phyloP scores from a whole-genome alignment of 2,113 vertebrate genomes.

The Octodon degus region DNA sequence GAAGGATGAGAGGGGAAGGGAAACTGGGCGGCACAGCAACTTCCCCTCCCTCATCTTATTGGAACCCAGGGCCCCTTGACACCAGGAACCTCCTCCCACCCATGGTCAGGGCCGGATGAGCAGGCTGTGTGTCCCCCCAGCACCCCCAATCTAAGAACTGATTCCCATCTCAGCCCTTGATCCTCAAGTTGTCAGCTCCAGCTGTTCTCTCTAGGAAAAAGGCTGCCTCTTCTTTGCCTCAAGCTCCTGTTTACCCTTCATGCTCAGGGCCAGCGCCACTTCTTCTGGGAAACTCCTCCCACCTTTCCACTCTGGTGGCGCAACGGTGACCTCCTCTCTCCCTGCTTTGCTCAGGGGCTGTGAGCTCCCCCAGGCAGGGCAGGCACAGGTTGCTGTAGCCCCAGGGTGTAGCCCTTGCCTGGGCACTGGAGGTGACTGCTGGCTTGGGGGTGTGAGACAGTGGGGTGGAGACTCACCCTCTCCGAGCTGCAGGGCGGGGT shows the following conservation, averaged over 20 bases:
- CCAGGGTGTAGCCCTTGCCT: not conserved
- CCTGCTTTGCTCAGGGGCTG: not conserved
- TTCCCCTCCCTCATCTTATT: not conserved
- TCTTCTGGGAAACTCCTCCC: conserved; percentile 36
- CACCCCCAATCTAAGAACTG: not conserved
- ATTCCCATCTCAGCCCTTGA: not conserved
- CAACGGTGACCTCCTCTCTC: not conserved
- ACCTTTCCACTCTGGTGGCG: not conserved
- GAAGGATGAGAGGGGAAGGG: conserved; percentile 67
- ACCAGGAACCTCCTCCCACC: not conserved
- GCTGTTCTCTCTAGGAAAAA: not conserved
- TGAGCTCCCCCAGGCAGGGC: not conserved
- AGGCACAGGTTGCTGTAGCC: not conserved
- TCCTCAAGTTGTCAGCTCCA: not conserved
- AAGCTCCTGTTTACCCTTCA: not conserved
- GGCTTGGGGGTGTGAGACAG: not conserved
- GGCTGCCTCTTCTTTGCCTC: not conserved
- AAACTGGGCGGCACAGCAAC: conserved; percentile 13
- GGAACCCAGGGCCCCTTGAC: not conserved
- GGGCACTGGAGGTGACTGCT: not conserved
- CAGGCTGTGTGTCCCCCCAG: not conserved
- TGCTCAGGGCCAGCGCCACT: not conserved
- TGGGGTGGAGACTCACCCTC: conserved; percentile 88
- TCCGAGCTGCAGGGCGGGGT: conserved; percentile 95
- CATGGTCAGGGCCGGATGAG: not conserved